Evolutionary conservation across 2,113 vertebrate genomes (phyloP).

Genomic region (Alligator mississippiensis): DNA sequence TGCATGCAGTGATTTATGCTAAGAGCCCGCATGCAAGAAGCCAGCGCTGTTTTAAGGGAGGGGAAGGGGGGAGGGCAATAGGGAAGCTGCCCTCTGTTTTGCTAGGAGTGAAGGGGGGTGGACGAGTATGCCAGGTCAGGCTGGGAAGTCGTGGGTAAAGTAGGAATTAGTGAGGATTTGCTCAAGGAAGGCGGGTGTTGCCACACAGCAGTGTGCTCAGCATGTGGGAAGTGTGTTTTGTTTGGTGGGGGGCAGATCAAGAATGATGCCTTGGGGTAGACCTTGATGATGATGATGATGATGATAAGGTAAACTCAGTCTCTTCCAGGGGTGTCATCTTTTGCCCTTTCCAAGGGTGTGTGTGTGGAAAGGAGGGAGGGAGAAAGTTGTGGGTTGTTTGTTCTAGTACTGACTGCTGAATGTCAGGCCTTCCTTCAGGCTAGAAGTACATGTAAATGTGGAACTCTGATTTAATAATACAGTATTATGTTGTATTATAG

Average conservation of each 20-base stretch:
- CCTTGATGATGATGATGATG: background rate
- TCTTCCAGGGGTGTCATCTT: background rate
- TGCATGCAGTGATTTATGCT: no score
- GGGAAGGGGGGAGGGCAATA: accelerated
- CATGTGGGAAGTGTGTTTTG: background rate
- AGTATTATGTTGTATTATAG: slow-evolving; percentile 29
- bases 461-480: slow-evolving; percentile 50
- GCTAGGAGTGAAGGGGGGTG: background rate
- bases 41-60: background rate
- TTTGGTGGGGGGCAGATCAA: background rate
- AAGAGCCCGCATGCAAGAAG: no score
- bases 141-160: slow-evolving; percentile 48
- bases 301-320: slow-evolving; percentile 26
- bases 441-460: slow-evolving; percentile 29
- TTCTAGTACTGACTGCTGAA: slow-evolving; percentile 23
- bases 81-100: background rate
- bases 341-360: slow-evolving; percentile 60
- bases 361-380: background rate
- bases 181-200: background rate
- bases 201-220: background rate
- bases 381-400: slow-evolving; percentile 63
- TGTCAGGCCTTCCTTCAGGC: slow-evolving; percentile 42
- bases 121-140: slow-evolving; percentile 42
- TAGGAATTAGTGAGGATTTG: slow-evolving; percentile 68
- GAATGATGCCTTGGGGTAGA: background rate